Evolutionary conservation across 2,888 invertebrate genomes (phyloP), one percentile per base, ranked within the genome.

Genomic region (Atherix ibis): DNA sequence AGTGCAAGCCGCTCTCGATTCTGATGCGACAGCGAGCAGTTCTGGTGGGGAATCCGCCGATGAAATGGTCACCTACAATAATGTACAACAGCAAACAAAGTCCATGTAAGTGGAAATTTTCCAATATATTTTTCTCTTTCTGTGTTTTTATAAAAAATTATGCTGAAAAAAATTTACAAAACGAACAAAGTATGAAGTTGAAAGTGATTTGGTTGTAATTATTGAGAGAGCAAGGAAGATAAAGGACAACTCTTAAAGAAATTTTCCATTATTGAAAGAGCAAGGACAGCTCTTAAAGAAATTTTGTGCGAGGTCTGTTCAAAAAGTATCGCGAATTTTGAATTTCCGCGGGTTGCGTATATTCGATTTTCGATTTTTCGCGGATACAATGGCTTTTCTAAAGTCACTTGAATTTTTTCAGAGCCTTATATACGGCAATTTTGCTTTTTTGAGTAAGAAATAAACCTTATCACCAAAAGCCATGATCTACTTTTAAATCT

Each of bases 1-100:
- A 42, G 70, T 87, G 36, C 79, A 84, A 53, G 66, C 68, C 39
- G 76, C 76, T 47, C 66, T 87, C 42, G 92, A 94, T 59, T 88
- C 89, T 2, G 92, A 94, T 64, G 89, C 85, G 22, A 94, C 94
- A 2, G 87, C 79, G 12, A 88, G 88, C 40, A 91, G 89, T 51
- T 91, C 91, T 12, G 92, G 89, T 34, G 89, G 87, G 19, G 92
- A 92, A 58, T 89, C 88, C 50, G 85, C 85, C 58, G 91, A 92
- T 65, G 91, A 92, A 58, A 73, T 78, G 63, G 73, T 81, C 44
- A 62, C 66, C 39, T 84, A 80, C 62, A 82, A 74, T 57, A 84
- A 84, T 62, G 67, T 72, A 31, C 72, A 74, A 50, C 82, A 82
- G 52, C 76, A 78, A 49, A 70, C 70, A 40, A 68, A 83, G 59